Evolutionary conservation across 2,888 invertebrate genomes (phyloP), one percentile per base, ranked within the genome.

Genomic region (Trissoscelio sp.): DNA sequence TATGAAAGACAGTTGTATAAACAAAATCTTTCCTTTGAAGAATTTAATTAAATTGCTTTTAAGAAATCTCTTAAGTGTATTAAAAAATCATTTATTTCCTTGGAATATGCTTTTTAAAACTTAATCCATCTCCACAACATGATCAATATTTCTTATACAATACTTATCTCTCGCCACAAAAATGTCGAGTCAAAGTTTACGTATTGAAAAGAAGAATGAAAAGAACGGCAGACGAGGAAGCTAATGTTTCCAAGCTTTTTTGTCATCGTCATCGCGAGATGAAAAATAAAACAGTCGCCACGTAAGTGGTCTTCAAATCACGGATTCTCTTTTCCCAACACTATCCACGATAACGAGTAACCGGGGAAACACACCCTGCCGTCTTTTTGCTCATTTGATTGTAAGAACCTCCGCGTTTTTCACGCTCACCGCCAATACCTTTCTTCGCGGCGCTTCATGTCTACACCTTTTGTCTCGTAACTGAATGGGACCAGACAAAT

Each of bases 271-370:
- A 70, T 58, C 16, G 34, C 16, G 37, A 37, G 14, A 48, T 60
- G 48, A 58, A 60, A 72, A 60, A 60, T 72, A 37, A 72, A 72
- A 58, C 57, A 72, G 58, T 58, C 46, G 51, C 58, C 28, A 22
- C 18, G 60, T 72, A 72, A 72, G 60, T 72, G 51, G 60, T 48
- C 70, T 72, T 72, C 58, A 28, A 72, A 72, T 72, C 70, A 57
- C 22, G 48, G 16, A 57, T 42, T 57, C 22, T 7, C 34, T 46
- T 66, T 66, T 12, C 18, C 9, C 53, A 67, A 31, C 48, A 51
- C 12, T 16, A 51, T 60, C 39, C 34, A 22, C 11, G 46, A 58
- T 70, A 70, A 70, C 58, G 34, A 57, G 58, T 39, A 51, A 51
- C 12, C 12, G 44, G 18, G 24, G 42, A 46, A 57, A 70, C 69